Evolutionary conservation across 2,888 invertebrate species (phyloP).

Genomic region (Melieria omissa): DNA sequence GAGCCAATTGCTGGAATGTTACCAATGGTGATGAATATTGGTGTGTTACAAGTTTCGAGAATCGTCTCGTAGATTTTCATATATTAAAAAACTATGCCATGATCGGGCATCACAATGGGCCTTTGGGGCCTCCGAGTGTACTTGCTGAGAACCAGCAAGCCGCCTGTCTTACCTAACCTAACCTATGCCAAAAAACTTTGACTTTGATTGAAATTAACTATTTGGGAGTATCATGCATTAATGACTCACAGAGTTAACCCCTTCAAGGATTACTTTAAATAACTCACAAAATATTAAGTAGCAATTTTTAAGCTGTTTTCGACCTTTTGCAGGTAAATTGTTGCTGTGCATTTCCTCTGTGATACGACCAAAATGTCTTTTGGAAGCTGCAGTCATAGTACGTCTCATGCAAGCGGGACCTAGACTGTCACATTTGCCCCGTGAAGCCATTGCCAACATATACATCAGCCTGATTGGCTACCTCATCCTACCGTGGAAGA

Average conservation of each 20-base stretch:
- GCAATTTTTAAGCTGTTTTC: neutral
- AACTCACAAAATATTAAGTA: neutral
- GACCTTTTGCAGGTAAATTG: slow-evolving; percentile 53
- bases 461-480: slow-evolving; percentile 65
- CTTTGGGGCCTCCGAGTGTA: too few relatives aligned
- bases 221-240: neutral
- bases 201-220: neutral
- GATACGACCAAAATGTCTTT: slow-evolving; percentile 64
- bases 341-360: slow-evolving; percentile 65
- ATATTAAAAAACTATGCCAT: too few relatives aligned
- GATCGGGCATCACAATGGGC: too few relatives aligned
- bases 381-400: slow-evolving; percentile 63
- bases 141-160: too few relatives aligned
- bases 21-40: too few relatives aligned
- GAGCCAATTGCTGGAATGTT: too few relatives aligned
- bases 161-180: too few relatives aligned
- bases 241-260: too few relatives aligned
- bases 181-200: neutral
- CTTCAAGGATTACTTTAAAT: too few relatives aligned
- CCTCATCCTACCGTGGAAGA: slow-evolving; percentile 64
- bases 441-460: slow-evolving; percentile 60
- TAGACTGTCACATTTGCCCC: slow-evolving; percentile 60
- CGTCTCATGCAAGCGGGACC: slow-evolving; percentile 63
- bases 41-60: too few relatives aligned
- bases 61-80: too few relatives aligned